Evolutionary conservation across 1,140 invertebrate species (phyloP), one percentile per base, ranked within the genome.

Genomic region (Cotesia chilonis): DNA sequence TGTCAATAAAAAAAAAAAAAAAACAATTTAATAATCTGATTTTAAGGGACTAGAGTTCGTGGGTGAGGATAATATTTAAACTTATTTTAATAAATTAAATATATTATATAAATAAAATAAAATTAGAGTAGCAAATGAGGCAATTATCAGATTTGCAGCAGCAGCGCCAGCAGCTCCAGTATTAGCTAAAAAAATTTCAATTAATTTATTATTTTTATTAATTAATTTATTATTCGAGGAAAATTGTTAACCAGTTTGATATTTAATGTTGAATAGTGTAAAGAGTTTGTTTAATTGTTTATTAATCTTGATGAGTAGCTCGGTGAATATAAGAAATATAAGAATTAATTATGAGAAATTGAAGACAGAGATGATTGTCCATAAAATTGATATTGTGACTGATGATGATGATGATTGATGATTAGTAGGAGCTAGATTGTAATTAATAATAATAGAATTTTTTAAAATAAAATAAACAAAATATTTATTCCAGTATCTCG

Each of bases 1-100:
- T 66, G 75, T 74, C 75, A 78, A 73, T 76, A 77, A 79, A 79
- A 76, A 51, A 17, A 17, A 17, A 76, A 51, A 17, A 17, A 17
- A 74, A 75, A 67, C 65, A 51, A 17, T 51, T 20, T 60, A 68
- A 72, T 36, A 54, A 75, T 64, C 35, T 61, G 57, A 73, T 73
- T 70, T 70, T 71, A 72, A 70, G 60, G 63, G n/a, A 61, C 4
- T 60, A 66, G 66, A 70, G 68, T 71, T 37, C 28, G 1, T 28
- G 2, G 28, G 28, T 54, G 70, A 60, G 10, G 63, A 55, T n/a
- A 60, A 37, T 55, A 52, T 66, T 68, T 54, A 60, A 74, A 47
- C 4, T 28, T 47, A 47, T 47, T 47, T 47, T 6, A 68, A 71
- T 75, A 71, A 70, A 70, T 75, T 71, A 57, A 20, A n/a, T 47